Evolutionary conservation across 2,797 vertebrate genomes (phyloP).

Genomic region (Eremophila alpestris): DNA sequence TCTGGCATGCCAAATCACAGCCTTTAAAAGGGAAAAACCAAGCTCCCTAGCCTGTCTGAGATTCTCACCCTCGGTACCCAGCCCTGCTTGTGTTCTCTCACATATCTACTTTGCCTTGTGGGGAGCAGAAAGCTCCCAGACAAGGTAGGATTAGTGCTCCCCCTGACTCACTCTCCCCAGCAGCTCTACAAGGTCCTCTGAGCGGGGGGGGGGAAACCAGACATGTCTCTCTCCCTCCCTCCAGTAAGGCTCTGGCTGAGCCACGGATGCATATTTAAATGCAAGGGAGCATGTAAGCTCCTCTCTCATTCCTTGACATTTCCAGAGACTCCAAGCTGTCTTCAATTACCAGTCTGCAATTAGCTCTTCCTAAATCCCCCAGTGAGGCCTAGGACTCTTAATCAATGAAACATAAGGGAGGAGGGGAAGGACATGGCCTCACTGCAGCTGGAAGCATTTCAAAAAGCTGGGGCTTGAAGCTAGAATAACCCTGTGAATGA

Average conservation of each 20-base stretch:
- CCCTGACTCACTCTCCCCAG: neutral
- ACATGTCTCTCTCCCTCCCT: neutral
- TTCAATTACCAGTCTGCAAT: slow-evolving; percentile 64
- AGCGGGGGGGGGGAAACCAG: neutral
- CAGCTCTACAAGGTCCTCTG: neutral
- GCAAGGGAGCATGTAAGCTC: slow-evolving; percentile 14
- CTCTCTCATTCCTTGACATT: slow-evolving; percentile 62
- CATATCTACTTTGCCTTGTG: neutral
- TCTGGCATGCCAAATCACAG: neutral
- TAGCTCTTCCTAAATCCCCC: slow-evolving; percentile 63
- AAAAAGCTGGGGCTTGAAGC: neutral
- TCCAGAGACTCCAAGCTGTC: slow-evolving; percentile 57
- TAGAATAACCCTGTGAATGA: neutral
- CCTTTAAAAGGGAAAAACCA: neutral
- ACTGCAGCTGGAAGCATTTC: neutral
- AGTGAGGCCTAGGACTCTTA: slow-evolving; percentile 50
- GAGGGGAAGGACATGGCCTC: slow-evolving; percentile 20
- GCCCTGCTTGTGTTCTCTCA: fast-evolving
- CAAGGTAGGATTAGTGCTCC: neutral
- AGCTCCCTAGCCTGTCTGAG: neutral
- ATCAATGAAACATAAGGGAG: slow-evolving; percentile 53
- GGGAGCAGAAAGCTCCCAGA: neutral
- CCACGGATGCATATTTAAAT: neutral
- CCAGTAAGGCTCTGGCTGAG: neutral
- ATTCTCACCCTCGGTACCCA: neutral